Evolutionary conservation across 2,113 vertebrate genomes (phyloP), one percentile per base, ranked within the genome.

Genomic region (Oncorhynchus masou): DNA sequence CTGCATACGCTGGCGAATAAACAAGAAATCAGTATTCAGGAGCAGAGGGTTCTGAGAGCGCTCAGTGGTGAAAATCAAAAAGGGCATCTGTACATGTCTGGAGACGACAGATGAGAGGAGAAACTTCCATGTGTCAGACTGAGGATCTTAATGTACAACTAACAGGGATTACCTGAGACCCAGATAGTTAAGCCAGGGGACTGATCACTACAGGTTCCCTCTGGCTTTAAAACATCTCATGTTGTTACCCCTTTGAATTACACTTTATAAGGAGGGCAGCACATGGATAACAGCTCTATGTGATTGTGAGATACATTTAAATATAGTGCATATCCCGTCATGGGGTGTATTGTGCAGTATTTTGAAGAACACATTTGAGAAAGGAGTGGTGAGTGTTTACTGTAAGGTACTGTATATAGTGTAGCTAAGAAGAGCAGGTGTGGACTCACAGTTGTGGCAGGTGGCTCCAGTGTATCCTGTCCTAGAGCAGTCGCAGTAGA

Each of bases 361-460:
- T 8, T 5, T 13, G 5, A 25, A 64, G 24, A 64, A 64, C 2
- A 45, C 8, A 1, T 64, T n/a, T 4, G 8, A 22, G 12, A 68
- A 45, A 45, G 39, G 39, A 9, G 39, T 45, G 39, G 8, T 45
- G 39, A 11, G 2, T 45, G 9, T 12, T 12, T 45, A 45, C 39
- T 39, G 39, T 45, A 45, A 39, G 8, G 7, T 45, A 45, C 9
- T 45, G 9, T 45, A 45, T 45, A 45, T 45, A 76, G 57, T 25
- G 72, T 77, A 57, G 13, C 20, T 62, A 49, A 7, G 25, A 54
- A 25, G 19, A 48, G 71, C 24, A 72, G 24, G 2, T 0, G 39
- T 4, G 59, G 81, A 96, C 97, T 97, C 92, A 99, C 98, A 96
- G 91, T 95, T 95, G 83, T 98, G 96, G 76, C 97, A 98, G 29